Percentiles rank a stretch among this genome's conserved stretches.
Conservation (phyloP, 2,113 vertebrate genomes). For the Dermatemys mawii region DNA sequence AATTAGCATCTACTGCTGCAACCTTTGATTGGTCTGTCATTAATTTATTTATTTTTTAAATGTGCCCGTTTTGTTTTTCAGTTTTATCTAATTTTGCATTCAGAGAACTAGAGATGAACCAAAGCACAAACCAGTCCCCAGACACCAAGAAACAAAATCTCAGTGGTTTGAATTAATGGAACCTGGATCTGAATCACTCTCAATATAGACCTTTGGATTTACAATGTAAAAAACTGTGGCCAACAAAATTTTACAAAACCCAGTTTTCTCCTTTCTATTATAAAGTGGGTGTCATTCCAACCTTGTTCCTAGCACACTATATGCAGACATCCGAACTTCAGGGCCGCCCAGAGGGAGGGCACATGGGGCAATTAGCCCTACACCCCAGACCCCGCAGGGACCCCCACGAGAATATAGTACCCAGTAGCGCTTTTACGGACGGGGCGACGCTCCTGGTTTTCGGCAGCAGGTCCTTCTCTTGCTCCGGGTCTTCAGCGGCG, state of each 20-base stretch:
- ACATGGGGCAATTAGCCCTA: too few species aligned
- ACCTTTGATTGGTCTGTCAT: not conserved
- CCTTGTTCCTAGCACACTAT: not conserved
- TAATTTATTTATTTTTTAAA: too few species aligned
- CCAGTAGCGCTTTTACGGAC: too few species aligned
- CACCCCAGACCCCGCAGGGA: too few species aligned
- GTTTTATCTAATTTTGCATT: not conserved
- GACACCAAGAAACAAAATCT: not conserved
- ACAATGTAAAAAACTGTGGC: not conserved
- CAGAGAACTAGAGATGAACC: not conserved
- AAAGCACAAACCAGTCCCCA: not conserved
- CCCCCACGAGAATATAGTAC: too few species aligned
- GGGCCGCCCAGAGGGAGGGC: too few species aligned
- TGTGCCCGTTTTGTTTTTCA: not conserved
- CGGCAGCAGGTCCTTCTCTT: too few species aligned
- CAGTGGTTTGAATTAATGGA: not conserved
- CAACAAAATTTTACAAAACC: not conserved
- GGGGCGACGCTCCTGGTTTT: too few species aligned
- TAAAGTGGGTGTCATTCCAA: not conserved
- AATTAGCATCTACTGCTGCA: not conserved
- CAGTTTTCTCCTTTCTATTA: not conserved
- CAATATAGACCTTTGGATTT: not conserved
- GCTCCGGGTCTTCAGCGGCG: too few species aligned
- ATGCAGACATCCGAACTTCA: too few species aligned
- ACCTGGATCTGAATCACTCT: not conserved